These are phyloP conservation scores for Micronycteris hirsuta DNA, from an alignment of 2,113 vertebrate genomes.

Conservation along the genomic window DNA sequence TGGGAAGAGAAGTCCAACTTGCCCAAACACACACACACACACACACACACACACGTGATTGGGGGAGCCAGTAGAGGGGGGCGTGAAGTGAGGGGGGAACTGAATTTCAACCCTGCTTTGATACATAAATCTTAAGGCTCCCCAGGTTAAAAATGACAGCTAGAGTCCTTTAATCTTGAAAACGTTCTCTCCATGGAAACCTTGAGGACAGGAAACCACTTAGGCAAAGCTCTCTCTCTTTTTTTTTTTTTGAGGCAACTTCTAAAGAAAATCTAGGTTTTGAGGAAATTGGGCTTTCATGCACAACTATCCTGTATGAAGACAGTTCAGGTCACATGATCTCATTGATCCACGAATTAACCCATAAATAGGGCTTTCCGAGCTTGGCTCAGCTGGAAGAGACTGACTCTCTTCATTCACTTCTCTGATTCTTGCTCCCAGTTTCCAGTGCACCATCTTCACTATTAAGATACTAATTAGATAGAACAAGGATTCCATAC, in stretches of 20 bases:
- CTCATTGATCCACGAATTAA: conserved; percentile 6
- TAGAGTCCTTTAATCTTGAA: conserved; percentile 65
- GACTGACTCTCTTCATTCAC: neutral
- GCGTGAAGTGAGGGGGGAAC: too few relatives aligned
- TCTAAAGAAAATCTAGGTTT: conserved; percentile 58
- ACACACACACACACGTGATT: neutral
- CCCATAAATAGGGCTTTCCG: neutral
- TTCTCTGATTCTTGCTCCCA: neutral
- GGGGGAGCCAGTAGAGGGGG: neutral
- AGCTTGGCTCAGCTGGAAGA: neutral
- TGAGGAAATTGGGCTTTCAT: conserved; percentile 33
- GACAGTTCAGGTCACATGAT: neutral
- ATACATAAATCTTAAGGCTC: conserved; percentile 58
- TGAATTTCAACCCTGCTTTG: conserved; percentile 50
- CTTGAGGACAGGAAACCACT: conserved; percentile 51
- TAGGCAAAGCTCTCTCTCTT: neutral
- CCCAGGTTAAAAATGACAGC: conserved; percentile 56
- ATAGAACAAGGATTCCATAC: neutral
- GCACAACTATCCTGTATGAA: neutral
- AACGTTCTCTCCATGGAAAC: conserved; percentile 51
- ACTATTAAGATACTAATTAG: neutral
- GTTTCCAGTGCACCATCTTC: neutral
- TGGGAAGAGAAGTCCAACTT: conserved; percentile 21
- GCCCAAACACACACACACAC: neutral
- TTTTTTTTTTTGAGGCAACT: neutral